Evolutionary conservation across 2,113 vertebrate species (phyloP), one percentile per base, ranked within the genome.

Genomic region (Columba janthina): DNA sequence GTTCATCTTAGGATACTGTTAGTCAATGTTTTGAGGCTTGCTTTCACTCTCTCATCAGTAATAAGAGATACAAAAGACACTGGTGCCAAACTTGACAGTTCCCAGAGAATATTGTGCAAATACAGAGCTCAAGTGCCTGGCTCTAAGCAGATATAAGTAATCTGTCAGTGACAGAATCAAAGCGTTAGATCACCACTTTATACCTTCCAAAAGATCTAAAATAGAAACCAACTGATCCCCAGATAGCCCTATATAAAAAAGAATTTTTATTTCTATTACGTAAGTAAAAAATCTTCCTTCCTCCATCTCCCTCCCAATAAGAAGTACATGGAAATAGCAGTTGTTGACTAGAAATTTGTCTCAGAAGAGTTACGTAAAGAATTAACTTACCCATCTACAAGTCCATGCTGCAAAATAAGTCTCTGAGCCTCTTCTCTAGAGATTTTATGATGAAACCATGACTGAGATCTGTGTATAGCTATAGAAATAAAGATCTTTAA

Each of bases 391-490:
- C 99, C 99, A 96, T 99, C 99, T 38, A 99, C 98, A 81, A 98
- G 98, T 91, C 99, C 99, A 97, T 99, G 99, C 76, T 99, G 99
- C 93, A 98, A 97, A 94, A 99, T 99, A 57, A 99, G 89, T 87
- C 98, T 98, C 79, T 99, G 99, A 95, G 99, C 98, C 71, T 99
- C 99, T 17, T 99, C 99, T 94, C 99, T 98, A 75, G 99, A 99
- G 95, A 99, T 98, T 97, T 98, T 99, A 91, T 99, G 98, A 96
- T 99, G 99, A 97, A 99, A 99, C 99, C 99, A 99, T 4, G 98
- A 98, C 96, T 99, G 99, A 87, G 98, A 98, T 94, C 98, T 97
- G 94, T 99, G 99, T 89, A 99, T 98, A 56, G 98, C 99, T 99
- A 84, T 16, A 90, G 86, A 96, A 93, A 93, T 42, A 87, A 94